Base-by-base conservation (phyloP, 2,888 invertebrate species). In the Liposcelis brunnea region DNA sequence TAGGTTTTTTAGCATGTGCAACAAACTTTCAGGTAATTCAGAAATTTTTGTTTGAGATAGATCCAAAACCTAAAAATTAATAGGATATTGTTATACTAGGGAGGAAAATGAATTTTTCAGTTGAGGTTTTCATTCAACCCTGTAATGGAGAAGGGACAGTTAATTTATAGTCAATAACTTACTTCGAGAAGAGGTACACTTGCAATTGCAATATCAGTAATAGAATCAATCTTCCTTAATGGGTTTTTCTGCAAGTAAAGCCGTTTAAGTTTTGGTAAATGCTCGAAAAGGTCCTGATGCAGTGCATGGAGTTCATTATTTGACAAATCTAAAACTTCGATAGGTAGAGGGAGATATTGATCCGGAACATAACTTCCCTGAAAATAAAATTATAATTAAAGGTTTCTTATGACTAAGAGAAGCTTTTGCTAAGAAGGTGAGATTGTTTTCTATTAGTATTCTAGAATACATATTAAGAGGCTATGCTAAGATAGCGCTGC, bases 171-270 rank as follows among this genome's bases (percentile, higher is more conserved):
- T n/a, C 26, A 31, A n/a, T 7, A 31, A 51, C 52, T 55, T 56
- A 82, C 81, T 70, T 79, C 77, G 36, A 86, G 60, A 52, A 67
- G 63, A 0, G 67, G 59, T 42, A 85, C 60, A 48, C 73, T 73
- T 1, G 72, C 70, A 15, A 89, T 70, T 0, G 86, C 81, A 0
- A 73, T 64, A 1, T 70, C 55, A 0, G 80, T 77, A 11, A 65
- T 66, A 6, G 69, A 64, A 55, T 81, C 80, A 5, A 86, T 69
- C 0, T 71, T 66, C 11, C 66, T 66, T 11, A 91, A 65, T 0
- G 80, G 80, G 61, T 91, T 91, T n/a, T 74, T 70, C 49, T 75
- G 74, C 18, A 91, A 63, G 53, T 73, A 71, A 42, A 91, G 59
- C 11, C 71, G 69, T 52, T 75, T 74, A 32, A 91, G 58, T 42